Base-by-base conservation (phyloP, 2,797 vertebrate genomes). In the Todus mexicanus region DNA sequence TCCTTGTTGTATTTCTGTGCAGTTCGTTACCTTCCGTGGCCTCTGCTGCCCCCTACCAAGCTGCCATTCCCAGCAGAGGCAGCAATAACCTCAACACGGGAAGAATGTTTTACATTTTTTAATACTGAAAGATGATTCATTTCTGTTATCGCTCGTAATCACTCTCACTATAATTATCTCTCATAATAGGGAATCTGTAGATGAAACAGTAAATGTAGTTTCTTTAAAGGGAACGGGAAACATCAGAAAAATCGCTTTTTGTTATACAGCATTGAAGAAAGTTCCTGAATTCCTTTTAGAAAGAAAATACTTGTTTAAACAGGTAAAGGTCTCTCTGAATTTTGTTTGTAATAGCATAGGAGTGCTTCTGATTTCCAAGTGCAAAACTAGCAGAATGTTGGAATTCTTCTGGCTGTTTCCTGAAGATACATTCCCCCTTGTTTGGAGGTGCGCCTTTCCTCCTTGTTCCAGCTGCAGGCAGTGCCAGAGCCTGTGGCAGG, bases 11-110 rank as follows among this genome's bases (percentile, higher is more conserved):
- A 17, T 47, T 56, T 50, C 17, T 69, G 56, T 43, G 31, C 11
- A 0, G 64, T 73, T 45, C 66, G 3, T 37, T 53, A 5, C 70
- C 82, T 93, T 85, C 27, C 1, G 2, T 43, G 84, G 92, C 50
- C 84, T 94, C 79, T 96, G 92, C 94, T 95, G 96, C 93, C 93
- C 93, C 47, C 93, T 94, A 40, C 65, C 89, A 95, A 64, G 73
- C 80, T 45, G 68, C 63, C 42, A 47, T 11, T 68, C 73, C 16
- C 80, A 77, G 77, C 60, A 16, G 2, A 1, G 33, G 71, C 9
- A 77, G 57, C 83, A 29, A 9, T 3, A 56, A 74, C 82, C 42
- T 19, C 25, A 53, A 13, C 20, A 7, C 1, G 0, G 9, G n/a
- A 35, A 53, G 43, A 38, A 22, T 9, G 37, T 10, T 60, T 37